Conservation (phyloP, 2,797 vertebrate species). For the Luscinia megarhynchos region DNA sequence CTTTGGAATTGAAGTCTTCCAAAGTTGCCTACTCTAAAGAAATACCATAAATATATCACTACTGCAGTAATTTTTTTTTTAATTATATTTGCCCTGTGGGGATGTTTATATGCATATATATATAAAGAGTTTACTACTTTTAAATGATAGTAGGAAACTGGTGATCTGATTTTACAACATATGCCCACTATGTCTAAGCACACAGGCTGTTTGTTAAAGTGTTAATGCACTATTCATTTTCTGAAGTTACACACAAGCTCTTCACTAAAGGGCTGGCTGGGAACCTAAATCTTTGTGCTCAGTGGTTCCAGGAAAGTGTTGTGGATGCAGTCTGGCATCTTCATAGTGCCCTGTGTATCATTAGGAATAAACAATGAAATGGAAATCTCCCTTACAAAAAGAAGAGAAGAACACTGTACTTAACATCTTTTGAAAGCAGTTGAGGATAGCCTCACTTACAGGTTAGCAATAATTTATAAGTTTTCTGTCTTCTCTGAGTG, state of each 20-base stretch:
- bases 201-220: neutral
- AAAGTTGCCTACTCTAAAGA: neutral
- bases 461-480: neutral
- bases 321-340: neutral
- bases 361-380: neutral
- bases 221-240: neutral
- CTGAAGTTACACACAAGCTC: neutral
- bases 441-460: neutral
- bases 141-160: neutral
- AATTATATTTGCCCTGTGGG: neutral
- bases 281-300: neutral
- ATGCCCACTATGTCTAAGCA: neutral
- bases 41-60: neutral
- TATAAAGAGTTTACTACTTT: neutral
- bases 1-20: neutral
- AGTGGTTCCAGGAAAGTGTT: neutral
- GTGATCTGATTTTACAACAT: neutral
- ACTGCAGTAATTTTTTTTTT: neutral
- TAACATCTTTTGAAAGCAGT: neutral
- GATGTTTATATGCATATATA: neutral
- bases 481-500: neutral
- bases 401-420: neutral
- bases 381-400: neutral
- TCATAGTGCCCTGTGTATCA: accelerated
- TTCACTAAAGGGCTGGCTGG: neutral